A percentile compares a stretch with the other conserved stretches of the same genome.
Evolutionary conservation across 2,888 invertebrate genomes (phyloP).

Genomic region (Deroplatys truncata): DNA sequence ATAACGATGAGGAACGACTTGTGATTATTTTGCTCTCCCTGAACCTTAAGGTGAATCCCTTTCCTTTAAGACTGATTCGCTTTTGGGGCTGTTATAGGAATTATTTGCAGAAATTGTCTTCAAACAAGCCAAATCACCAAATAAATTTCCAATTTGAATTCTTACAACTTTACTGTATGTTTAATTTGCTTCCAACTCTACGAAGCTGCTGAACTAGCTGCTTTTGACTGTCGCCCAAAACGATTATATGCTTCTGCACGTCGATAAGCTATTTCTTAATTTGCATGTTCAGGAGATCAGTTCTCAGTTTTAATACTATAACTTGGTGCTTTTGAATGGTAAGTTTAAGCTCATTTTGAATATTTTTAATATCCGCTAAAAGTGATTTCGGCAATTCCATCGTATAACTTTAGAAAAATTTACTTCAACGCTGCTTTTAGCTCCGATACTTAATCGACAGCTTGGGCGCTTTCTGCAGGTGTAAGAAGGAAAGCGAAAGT

Average conservation of each 20-base stretch:
- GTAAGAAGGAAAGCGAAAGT: no score
- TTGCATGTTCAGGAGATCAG: constrained; percentile 52
- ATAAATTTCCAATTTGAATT: background rate
- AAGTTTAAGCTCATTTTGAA: constrained; percentile 57
- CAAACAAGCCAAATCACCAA: background rate
- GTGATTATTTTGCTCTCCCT: background rate
- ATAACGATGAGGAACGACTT: background rate
- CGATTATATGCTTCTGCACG: constrained; percentile 56
- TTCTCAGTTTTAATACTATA: no score
- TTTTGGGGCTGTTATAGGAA: background rate
- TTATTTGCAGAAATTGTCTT: background rate
- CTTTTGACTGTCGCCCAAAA: constrained; percentile 57
- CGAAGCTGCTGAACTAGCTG: constrained; percentile 54
- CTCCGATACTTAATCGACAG: background rate
- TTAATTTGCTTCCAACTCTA: constrained; percentile 47
- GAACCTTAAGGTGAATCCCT: background rate
- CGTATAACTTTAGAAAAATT: background rate
- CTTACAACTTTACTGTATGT: background rate
- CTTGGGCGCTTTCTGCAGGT: background rate
- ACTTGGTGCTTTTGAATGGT: constrained; percentile 63
- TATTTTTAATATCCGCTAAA: constrained; percentile 57
- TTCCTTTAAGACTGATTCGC: background rate
- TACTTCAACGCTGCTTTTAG: background rate
- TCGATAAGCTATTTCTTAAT: constrained; percentile 54
- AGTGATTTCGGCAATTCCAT: constrained; percentile 42